phyloP scores from a whole-genome alignment of 2,113 vertebrate species.

The Genyomyrus donnyi region DNA sequence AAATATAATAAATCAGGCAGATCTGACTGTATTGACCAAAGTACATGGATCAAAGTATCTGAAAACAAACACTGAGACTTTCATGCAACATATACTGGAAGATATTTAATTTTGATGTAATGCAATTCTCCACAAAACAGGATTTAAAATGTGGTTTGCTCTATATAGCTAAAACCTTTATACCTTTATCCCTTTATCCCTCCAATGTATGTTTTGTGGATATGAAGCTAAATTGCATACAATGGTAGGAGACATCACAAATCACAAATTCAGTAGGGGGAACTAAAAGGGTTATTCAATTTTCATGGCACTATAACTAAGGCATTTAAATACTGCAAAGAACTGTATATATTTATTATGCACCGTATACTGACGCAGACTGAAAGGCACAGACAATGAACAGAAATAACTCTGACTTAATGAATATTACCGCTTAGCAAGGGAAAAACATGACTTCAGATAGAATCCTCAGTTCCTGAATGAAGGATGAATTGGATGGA shows the following conservation, averaged over 20 bases:
- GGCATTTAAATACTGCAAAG: not conserved
- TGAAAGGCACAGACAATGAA: not conserved
- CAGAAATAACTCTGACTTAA: not conserved
- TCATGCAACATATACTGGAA: not conserved
- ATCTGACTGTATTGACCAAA: not conserved
- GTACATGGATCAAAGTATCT: not conserved
- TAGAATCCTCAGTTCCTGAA: not conserved
- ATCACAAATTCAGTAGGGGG: not conserved
- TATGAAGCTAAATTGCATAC: not conserved
- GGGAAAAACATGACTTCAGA: not conserved
- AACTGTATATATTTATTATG: not conserved
- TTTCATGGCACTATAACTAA: not conserved
- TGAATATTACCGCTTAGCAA: not conserved
- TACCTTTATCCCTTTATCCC: not conserved
- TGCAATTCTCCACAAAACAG: not conserved
- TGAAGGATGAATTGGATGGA: not conserved
- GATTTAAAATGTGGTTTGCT: not conserved
- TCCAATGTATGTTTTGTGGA: not conserved
- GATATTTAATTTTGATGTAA: not conserved
- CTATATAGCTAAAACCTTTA: not conserved
- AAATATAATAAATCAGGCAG: not conserved
- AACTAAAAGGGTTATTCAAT: not conserved
- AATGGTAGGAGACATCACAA: not conserved
- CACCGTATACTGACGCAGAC: not conserved
- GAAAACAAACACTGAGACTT: not conserved